Evolutionary conservation across 2,113 vertebrate genomes (phyloP).

Genomic region (Myanophis thanlyinensis): DNA sequence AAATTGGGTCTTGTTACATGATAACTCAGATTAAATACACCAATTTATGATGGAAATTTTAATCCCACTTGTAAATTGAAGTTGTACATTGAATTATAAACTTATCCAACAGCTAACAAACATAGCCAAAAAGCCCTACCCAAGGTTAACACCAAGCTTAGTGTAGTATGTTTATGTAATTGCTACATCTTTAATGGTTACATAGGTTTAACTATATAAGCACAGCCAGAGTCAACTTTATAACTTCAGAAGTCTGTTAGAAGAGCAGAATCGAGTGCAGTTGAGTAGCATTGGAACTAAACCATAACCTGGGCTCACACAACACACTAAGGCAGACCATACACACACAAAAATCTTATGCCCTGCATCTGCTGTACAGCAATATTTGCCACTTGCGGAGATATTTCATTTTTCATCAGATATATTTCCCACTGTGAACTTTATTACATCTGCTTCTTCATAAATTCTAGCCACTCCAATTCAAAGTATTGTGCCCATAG

Average conservation of each 20-base stretch:
- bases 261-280: neutral
- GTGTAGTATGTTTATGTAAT: neutral
- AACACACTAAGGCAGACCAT: neutral
- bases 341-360: neutral
- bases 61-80: neutral
- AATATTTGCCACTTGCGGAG: neutral
- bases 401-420: neutral
- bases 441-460: neutral
- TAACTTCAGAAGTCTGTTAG: neutral
- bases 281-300: neutral
- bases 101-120: neutral
- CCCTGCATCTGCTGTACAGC: neutral
- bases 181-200: neutral
- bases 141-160: neutral
- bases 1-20: neutral
- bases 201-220: neutral
- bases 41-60: neutral
- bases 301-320: neutral
- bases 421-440: neutral
- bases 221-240: neutral
- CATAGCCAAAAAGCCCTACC: neutral
- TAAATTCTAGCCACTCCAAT: neutral
- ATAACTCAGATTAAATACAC: neutral
- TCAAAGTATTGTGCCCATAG: neutral
- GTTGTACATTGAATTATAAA: neutral